phyloP scores from a whole-genome alignment of 2,888 invertebrate genomes.

The Drosophila melanosoma region DNA sequence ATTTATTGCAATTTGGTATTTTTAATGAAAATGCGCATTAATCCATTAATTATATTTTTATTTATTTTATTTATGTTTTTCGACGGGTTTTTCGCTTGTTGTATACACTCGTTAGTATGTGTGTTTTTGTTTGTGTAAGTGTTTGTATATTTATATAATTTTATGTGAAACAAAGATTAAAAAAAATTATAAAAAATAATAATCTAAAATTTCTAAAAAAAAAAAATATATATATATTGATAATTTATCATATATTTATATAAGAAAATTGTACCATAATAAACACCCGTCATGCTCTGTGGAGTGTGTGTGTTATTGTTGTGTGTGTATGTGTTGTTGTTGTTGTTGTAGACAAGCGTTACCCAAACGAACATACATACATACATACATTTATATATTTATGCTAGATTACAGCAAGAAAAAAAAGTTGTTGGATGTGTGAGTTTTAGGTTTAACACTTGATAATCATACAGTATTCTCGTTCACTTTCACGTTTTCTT shows the following conservation, averaged over 20 bases:
- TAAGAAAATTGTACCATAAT: slow-evolving; percentile 36
- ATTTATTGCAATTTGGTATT: neutral
- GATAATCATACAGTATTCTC: slow-evolving; percentile 46
- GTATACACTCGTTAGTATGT: slow-evolving; percentile 33
- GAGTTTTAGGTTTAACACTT: slow-evolving; percentile 36
- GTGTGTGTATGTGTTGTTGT: slow-evolving; percentile 13
- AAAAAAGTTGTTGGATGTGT: slow-evolving; percentile 46
- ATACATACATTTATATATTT: slow-evolving; percentile 8
- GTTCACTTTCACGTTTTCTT: slow-evolving; percentile 1
- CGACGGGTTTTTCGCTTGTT: slow-evolving; percentile 44
- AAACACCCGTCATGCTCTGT: slow-evolving; percentile 28
- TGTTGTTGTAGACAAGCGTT: slow-evolving; percentile 38
- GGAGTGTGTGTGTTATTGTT: slow-evolving; percentile 8
- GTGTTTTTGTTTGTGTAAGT: slow-evolving; percentile 5
- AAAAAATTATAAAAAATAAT: slow-evolving; percentile 3
- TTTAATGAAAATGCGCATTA: slow-evolving; percentile 1
- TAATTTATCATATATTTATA: slow-evolving; percentile 1
- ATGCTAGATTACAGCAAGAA: slow-evolving; percentile 62
- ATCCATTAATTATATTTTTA: slow-evolving; percentile 34
- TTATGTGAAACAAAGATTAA: slow-evolving; percentile 5
- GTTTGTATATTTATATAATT: slow-evolving; percentile 10
- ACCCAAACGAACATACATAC: slow-evolving; percentile 30
- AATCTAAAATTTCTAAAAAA: slow-evolving; percentile 6
- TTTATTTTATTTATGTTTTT: slow-evolving; percentile 46
- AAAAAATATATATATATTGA: neutral